Evolutionary conservation across 2,113 vertebrate species (phyloP).

Genomic region (Poeciliopsis retropinna): DNA sequence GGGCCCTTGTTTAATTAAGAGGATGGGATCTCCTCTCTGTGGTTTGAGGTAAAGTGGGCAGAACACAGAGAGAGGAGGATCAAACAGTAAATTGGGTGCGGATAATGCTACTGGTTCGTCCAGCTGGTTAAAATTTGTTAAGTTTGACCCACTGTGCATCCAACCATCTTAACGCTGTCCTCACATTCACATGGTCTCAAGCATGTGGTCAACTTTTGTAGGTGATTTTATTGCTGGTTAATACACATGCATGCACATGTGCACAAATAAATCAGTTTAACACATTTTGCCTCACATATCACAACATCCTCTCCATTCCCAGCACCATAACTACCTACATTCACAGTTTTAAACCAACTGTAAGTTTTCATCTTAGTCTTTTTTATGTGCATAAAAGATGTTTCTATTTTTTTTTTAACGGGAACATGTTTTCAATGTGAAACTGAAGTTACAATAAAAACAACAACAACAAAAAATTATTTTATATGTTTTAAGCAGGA

Average conservation of each 20-base stretch:
- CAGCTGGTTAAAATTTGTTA: background rate
- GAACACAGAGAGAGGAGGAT: conserved; percentile 20
- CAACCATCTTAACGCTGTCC: background rate
- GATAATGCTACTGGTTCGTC: background rate
- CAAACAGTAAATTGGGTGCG: background rate
- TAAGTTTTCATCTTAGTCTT: conserved; percentile 39
- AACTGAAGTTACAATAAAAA: conserved; percentile 46
- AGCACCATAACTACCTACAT: conserved; percentile 18
- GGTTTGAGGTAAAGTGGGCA: conserved; percentile 38
- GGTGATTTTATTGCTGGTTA: background rate
- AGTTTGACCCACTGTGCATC: background rate
- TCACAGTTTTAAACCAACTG: conserved; percentile 25
- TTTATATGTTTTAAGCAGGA: conserved; percentile 43
- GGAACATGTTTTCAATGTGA: conserved; percentile 24
- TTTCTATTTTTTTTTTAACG: conserved; percentile 7
- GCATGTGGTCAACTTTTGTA: conserved; percentile 4
- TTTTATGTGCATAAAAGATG: conserved; percentile 22
- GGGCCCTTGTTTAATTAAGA: conserved; percentile 80
- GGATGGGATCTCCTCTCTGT: conserved; percentile 68
- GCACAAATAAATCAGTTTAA: background rate
- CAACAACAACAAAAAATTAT: conserved; percentile 12
- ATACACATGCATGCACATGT: background rate
- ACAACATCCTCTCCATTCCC: background rate
- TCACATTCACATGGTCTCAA: background rate
- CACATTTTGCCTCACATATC: background rate